A percentile compares a stretch with the other conserved stretches of the same genome.
These are phyloP conservation scores for Trididemnum nubilum DNA, from an alignment of 23 tunicate genomes.

Conservation along the genomic window DNA sequence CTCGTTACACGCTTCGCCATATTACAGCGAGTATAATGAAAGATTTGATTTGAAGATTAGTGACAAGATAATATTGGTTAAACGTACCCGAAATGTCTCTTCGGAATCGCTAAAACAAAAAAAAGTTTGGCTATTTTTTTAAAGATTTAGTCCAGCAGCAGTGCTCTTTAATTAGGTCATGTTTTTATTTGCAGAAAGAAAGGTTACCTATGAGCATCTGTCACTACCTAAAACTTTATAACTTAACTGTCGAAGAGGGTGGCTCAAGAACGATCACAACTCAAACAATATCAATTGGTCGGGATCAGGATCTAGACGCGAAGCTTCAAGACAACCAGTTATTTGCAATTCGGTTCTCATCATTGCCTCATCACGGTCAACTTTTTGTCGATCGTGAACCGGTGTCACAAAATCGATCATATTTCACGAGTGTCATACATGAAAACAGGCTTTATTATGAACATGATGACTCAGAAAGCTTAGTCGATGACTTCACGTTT, in stretches of 20 bases:
- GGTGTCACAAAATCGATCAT: background rate
- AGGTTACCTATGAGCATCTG: background rate
- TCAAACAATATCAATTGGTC: background rate
- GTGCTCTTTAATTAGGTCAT: no score
- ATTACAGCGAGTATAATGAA: no score
- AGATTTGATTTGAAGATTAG: no score
- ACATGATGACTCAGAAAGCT: constrained; percentile 56
- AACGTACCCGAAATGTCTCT: no score
- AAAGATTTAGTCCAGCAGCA: no score
- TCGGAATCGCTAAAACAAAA: no score
- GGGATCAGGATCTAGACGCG: background rate
- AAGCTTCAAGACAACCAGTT: background rate
- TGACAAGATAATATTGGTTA: no score
- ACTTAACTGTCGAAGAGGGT: constrained; percentile 13
- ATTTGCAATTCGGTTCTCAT: background rate
- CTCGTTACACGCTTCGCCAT: no score
- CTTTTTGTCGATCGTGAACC: background rate
- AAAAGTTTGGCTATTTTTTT: no score
- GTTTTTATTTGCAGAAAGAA: background rate
- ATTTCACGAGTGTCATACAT: background rate
- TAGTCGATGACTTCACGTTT: background rate
- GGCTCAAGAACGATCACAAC: background rate
- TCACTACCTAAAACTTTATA: background rate
- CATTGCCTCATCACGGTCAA: constrained; percentile 15
- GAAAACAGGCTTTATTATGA: constrained; percentile 20